Evolutionary conservation across 2,797 vertebrate species (phyloP), one percentile per base, ranked within the genome.

Genomic region (Pristis pectinata): DNA sequence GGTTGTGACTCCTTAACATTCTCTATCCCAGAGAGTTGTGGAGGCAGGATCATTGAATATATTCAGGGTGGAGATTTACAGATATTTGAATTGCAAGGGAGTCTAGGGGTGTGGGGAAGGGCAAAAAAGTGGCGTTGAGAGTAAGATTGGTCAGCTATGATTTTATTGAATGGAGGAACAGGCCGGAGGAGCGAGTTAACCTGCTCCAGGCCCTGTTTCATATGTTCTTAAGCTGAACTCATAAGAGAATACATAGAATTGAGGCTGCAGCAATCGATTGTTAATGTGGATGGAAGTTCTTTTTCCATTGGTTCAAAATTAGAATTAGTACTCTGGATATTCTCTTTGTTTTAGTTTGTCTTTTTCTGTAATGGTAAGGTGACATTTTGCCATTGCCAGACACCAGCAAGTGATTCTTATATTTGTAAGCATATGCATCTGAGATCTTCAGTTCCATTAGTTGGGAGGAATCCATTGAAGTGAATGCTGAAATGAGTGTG

Each of bases 231-330:
- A n/a, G 37, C 41, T 80, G 41, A 49, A 53, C 80, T 24, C 80
- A 34, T 3, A 59, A 59, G 53, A 34, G 13, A 59, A 59, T 87
- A n/a, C 30, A 17, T n/a, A n/a, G 87, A 2, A 59, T 30, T 87
- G 30, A 59, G 53, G 27, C 59, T 56, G 13, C 30, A 6, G 5
- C 34, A 34, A 0, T 59, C 5, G 13, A n/a, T 87, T 87, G 53
- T 34, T 56, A 17, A 30, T 59, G 30, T 15, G 34, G 49, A 87
- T 87, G 27, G 6, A 49, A 59, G 83, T 17, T 56, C 30, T 87
- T 87, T 87, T 59, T 87, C 79, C 53, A 87, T 34, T 59, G 83
- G 30, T 87, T 87, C 83, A n/a, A 87, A 87, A 17, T 15, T n/a
- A 34, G 53, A n/a, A 30, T 17, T 59, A 30, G 53, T 87, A 56